Base-by-base conservation (phyloP, 64 coral and sea anemone species). In the Dendronephthya gigantea region DNA sequence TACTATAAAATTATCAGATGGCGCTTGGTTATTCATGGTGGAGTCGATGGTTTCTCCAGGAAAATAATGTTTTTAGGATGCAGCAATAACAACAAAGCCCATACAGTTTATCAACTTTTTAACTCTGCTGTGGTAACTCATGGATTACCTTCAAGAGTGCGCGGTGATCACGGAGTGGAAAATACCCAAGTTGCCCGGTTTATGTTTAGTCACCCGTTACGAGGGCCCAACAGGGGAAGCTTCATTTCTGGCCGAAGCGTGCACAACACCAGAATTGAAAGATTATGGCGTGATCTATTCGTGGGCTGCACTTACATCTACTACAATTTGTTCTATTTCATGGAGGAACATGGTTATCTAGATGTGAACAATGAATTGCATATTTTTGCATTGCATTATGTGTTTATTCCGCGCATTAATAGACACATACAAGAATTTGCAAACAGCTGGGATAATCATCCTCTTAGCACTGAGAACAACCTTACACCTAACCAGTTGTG, bases 351-450 rank as follows among this genome's bases (percentile, higher is more conserved):
- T 25, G 82, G 82, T 17, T 28, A 23, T 28, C 29, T 83, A 25
- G 82, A 83, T 36, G 23, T 28, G 11, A 47, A 28, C n/a, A 83
- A 83, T 83, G 82, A 83, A 41, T 39, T 41, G n/a, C 82, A 39
- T 40, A 0, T 83, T 22, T 40, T 27, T 1, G 82, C 82, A 14
- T 40, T 83, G 23, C 37, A 83, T 83, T 83, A 83, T 41, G 82
- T 83, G 9, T 83, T 83, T 83, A 39, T 25, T 16, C 35, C 82
- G 0, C 82, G 37, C 7, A 85, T 85, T 6, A 85, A 85, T 50
- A 85, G 50, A 38, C 83, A 85, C 50, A 59, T 85, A 56, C 59
- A 50, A 40, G 4, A 50, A 22, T 85, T 85, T 36, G 33, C 49
- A 6, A 33, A 85, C 39, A 59, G 83, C 15, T 55, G 49, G 25